Evolutionary conservation across 2,888 invertebrate genomes (phyloP).

Genomic region (Caenorhabditis sp.): DNA sequence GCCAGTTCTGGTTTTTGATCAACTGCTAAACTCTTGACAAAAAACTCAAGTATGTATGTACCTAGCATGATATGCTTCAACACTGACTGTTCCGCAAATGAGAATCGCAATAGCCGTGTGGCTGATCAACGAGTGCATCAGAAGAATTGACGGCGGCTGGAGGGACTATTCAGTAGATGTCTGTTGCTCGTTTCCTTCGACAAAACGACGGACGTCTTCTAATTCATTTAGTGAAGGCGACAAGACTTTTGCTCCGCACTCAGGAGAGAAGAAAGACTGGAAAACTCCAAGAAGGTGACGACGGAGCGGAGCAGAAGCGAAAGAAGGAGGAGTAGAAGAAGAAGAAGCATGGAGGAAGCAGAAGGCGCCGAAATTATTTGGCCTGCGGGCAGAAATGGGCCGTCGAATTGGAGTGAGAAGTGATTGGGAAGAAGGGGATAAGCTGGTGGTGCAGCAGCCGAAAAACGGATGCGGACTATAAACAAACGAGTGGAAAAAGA

Average conservation of each 20-base stretch:
- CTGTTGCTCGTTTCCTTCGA: slow-evolving; percentile 18
- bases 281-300: slow-evolving; percentile 22
- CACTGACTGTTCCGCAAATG: not conserved
- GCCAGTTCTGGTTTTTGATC: too few species aligned
- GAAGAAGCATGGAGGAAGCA: slow-evolving; percentile 12
- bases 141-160: slow-evolving; percentile 32
- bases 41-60: too few species aligned
- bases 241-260: slow-evolving; percentile 12
- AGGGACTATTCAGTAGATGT: slow-evolving; percentile 21
- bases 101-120: slow-evolving; percentile 6
- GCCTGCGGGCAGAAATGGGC: slow-evolving; percentile 57
- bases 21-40: too few species aligned
- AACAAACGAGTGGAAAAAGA: slow-evolving; percentile 36
- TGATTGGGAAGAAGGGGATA: slow-evolving; percentile 50
- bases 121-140: slow-evolving; percentile 42
- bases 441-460: slow-evolving; percentile 49
- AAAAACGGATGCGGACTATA: slow-evolving; percentile 47
- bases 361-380: slow-evolving; percentile 44
- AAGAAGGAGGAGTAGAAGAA: slow-evolving; percentile 9
- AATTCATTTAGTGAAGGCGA: slow-evolving; percentile 49
- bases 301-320: slow-evolving; percentile 9
- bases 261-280: slow-evolving; percentile 21
- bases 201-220: slow-evolving; percentile 35
- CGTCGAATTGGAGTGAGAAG: slow-evolving; percentile 50
- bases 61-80: slow-evolving; percentile 51